Base-by-base conservation (phyloP, 2,113 vertebrate species). In the Atractosteus spatula region DNA sequence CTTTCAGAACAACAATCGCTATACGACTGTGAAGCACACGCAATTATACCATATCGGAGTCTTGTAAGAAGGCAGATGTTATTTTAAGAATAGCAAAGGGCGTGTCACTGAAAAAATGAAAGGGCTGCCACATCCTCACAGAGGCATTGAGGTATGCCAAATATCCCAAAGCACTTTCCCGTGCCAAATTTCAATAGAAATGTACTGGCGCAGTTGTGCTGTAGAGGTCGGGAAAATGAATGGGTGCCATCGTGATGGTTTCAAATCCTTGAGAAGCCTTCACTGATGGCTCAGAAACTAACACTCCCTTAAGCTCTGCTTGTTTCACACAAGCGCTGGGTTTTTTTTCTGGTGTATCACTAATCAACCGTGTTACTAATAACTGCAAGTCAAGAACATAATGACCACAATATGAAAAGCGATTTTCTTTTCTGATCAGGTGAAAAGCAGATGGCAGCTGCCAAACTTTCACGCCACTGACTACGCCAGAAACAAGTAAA, bases 181-280 rank as follows among this genome's bases (percentile, higher is more conserved):
- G 7, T 17, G 29, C 29, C 29, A 29, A 29, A 4, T 65, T 65
- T 65, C n/a, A 6, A 43, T 17, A 65, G 17, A 11, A 29, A 65
- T 10, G 10, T 41, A 65, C 3, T 41, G 62, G 62, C n/a, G 8
- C 62, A 65, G 29, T 11, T 29, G 29, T n/a, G 67, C 68, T 69
- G 41, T 70, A 66, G 68, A 55, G 43, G 51, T 8, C 51, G 69
- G 55, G 69, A 78, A 79, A 82, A 84, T 74, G 70, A 76, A 77
- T 74, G 62, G 59, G 73, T 79, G 80, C 78, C 79, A 82, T 86
- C 77, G 81, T 79, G 74, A 72, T 68, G 44, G 3, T 70, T 41
- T 2, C 13, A 71, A 76, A 88, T 89, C 87, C 59, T 87, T 87
- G 76, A 13, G 51, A 17, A 70, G 69, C 3, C 62, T 66, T 79